Base-by-base conservation (phyloP, 2,888 invertebrate genomes). In the Erynnis tages region DNA sequence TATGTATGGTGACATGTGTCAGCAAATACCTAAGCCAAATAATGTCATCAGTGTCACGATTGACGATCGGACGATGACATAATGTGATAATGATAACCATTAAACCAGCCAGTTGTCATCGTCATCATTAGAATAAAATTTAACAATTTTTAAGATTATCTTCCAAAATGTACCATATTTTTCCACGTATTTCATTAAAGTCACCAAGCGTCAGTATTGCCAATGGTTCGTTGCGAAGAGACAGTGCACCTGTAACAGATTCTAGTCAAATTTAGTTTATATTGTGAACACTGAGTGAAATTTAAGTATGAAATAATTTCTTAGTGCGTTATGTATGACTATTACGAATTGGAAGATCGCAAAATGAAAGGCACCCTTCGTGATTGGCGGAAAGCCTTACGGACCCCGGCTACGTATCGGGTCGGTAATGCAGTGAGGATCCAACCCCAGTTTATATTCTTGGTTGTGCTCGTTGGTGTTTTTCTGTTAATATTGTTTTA, bases 341-440 rank as follows among this genome's bases (percentile, higher is more conserved):
- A 71, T 62, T 77, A 83, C 73, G 86, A 86, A 59, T 71, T 79
- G 19, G 87, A 89, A 72, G 88, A 90, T 60, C 76, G 68, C 59
- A 85, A 76, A 66, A 91, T 90, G 88, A 85, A 72, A 70, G 88
- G 87, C 55, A 83, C 83, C 19, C 69, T 94, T 55, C 91, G 94
- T 60, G 97, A 97, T 74, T 97, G 97, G 97, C 93, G 97, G 65
- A 94, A 95, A 75, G 96, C 96, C 6, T 91, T 98, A 34, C 92
- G 95, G 37, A 93, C 95, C 41, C 97, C 97, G 17, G 94, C 96
- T 43, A 94, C 96, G 0, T 98, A 97, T 77, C 91, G 97, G 63
- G 94, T 97, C 14, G 96, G 96, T 0, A 97, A 96, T 75, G 93
- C 96, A 53, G 92, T 98, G 52, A 92, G 96, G 59, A 91, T 96